Conservation (phyloP, 1,140 invertebrate genomes). For the Glomeris maerens region DNA sequence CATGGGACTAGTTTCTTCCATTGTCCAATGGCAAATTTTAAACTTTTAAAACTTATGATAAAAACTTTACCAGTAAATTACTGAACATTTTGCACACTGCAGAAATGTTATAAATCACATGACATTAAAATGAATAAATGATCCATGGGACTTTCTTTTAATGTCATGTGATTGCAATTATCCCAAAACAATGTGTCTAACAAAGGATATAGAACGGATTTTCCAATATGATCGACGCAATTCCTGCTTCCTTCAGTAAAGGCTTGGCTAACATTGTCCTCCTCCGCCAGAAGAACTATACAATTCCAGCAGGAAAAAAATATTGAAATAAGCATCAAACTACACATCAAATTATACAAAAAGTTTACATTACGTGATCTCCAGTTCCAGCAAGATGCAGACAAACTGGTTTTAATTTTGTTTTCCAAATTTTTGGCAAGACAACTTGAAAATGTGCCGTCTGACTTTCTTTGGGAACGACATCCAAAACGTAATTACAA, state of each 20-base stretch:
- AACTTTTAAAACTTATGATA: too few relatives aligned
- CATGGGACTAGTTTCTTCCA: too few relatives aligned
- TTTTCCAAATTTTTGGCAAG: slow-evolving; percentile 61
- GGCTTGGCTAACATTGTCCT: slow-evolving; percentile 80
- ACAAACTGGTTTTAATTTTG: slow-evolving; percentile 62
- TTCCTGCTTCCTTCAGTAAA: slow-evolving; percentile 71
- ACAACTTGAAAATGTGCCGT: slow-evolving; percentile 71
- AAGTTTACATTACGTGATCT: slow-evolving; percentile 75
- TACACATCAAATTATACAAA: slow-evolving; percentile 6
- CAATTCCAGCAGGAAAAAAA: too few relatives aligned
- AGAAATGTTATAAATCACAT: too few relatives aligned
- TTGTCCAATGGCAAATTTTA: too few relatives aligned
- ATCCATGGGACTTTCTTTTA: not conserved
- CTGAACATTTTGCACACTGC: too few relatives aligned
- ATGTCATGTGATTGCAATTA: not conserved
- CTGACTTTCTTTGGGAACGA: slow-evolving; percentile 69
- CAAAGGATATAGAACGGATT: slow-evolving; percentile 79
- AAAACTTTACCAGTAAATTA: too few relatives aligned
- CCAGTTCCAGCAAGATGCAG: slow-evolving; percentile 94
- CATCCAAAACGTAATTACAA: slow-evolving; percentile 59
- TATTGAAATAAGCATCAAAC: slow-evolving; percentile 11
- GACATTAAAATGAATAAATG: not conserved
- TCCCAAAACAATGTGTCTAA: slow-evolving; percentile 10
- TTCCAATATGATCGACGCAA: slow-evolving; percentile 86
- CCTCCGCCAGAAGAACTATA: slow-evolving; percentile 80